Evolutionary conservation across 2,888 invertebrate species (phyloP), one percentile per base, ranked within the genome.

Genomic region (Torymus texanus): DNA sequence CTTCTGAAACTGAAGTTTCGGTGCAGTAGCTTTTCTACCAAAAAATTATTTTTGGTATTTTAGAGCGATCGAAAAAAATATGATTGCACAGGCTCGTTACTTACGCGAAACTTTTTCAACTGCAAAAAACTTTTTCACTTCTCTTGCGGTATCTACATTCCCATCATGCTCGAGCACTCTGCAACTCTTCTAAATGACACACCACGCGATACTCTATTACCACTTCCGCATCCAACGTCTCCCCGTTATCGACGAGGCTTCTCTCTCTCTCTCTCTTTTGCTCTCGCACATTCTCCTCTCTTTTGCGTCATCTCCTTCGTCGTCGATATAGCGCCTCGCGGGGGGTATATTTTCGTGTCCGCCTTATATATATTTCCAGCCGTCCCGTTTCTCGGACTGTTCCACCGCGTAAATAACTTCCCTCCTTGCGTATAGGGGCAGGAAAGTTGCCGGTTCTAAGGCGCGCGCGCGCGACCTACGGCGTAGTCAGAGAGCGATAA

Each of bases 321-420:
- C n/a, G 24, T 24, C n/a, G 16, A 65, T 51, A 14, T 62, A 24
- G 5, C 5, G 24, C 16, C 61, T 18, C 55, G 16, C 14, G 56
- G 55, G 58, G 16, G 63, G 74, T 74, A 63, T 63, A 63, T 74
- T 68, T 74, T 67, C 62, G 61, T 12, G 55, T 55, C 66, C 14
- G 51, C 50, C 51, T 73, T 68, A 70, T 53, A 78, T 58, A 75
- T 59, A 21, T 74, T 70, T 70, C 29, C 4, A 18, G 29, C 24
- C 59, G 14, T 12, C 51, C n/a, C 61, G 53, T 65, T 41, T 73
- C 59, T 73, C 41, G 67, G 61, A 68, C 68, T 24, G 50, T n/a
- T 59, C 29, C 29, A 13, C 58, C 71, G 18, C 74, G 78, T 74
- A 74, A 78, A 74, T 78, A 78, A 78, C 68, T 58, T 63, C 18